Base-by-base conservation (phyloP, 2,113 vertebrate genomes). In the Noctilio leporinus region DNA sequence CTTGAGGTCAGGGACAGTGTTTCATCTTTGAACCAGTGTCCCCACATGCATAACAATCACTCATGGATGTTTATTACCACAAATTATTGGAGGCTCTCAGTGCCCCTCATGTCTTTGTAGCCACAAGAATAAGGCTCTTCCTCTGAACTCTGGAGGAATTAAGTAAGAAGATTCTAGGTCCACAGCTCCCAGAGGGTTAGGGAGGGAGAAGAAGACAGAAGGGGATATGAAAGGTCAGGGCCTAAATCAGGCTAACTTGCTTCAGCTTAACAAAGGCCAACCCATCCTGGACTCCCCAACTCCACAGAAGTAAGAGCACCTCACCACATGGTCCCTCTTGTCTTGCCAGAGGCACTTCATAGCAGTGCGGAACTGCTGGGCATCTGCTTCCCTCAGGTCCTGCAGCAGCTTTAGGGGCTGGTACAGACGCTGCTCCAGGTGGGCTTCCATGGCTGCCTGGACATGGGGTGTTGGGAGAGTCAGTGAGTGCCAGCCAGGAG, bases 281-380 rank as follows among this genome's bases (percentile, higher is more conserved):
- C 14, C 11, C 11, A 47, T 17, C 67, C 80, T 7, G 10, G 43
- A 22, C 15, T 1, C 77, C 55, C n/a, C 53, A 7, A 2, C 22
- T 43, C 43, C 26, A 2, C 0, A 7, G 69, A 15, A 51, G 57
- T 72, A 38, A 20, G n/a, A 15, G 6, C 0, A 1, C n/a, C 98
- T 98, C 91, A 99, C 98, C 97, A 98, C 89, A 70, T 2, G 91
- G 14, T 97, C 94, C 86, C 96, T 98, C 91, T 94, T 98, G 89
- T 96, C 98, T 43, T 93, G 96, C 90, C 98, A 97, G 89, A 99
- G 98, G 73, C 92, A 98, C 28, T 97, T 98, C 98, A 98, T 98
- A 15, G 97, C 98, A 1, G 98, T 98, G 81, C 62, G 97, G 97
- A 99, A 98, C 53, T 98, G 98, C 70, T 95, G 98, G 12, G 80